Conservation (phyloP, 1,140 invertebrate species). For the Heliothis virescens region DNA sequence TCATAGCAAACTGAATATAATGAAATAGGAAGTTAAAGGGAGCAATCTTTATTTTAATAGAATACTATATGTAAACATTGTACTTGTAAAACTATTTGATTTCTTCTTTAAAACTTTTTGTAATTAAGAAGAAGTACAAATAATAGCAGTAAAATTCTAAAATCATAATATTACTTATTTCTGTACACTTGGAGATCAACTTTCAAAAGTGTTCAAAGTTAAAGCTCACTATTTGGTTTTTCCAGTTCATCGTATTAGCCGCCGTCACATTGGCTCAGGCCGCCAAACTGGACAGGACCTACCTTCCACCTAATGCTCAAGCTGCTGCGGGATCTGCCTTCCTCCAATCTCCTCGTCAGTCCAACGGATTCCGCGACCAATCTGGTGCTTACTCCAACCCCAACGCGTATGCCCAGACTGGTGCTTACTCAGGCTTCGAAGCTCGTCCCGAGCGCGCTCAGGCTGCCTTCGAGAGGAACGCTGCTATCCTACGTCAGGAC, state of each 20-base stretch:
- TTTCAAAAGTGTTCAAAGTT: not conserved
- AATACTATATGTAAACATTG: no score
- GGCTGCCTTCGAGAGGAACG: constrained; percentile 75
- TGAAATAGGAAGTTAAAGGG: no score
- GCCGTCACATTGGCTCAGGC: constrained; percentile 62
- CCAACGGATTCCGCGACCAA: constrained; percentile 41
- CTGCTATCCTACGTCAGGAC: constrained; percentile 65
- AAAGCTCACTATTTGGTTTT: constrained; percentile 49
- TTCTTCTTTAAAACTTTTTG: no score
- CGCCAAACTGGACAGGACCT: constrained; percentile 87
- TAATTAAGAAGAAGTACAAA: no score
- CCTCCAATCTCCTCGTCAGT: constrained; percentile 67
- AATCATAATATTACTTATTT: no score
- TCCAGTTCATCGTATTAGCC: constrained; percentile 73
- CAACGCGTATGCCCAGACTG: constrained; percentile 36
- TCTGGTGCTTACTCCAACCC: not conserved
- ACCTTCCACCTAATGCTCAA: constrained; percentile 87
- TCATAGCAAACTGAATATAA: not conserved
- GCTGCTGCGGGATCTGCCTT: constrained; percentile 82
- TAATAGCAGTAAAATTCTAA: no score
- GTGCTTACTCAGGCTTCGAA: constrained; percentile 1
- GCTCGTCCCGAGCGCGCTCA: constrained; percentile 69
- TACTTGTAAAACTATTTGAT: no score
- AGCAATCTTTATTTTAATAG: no score
- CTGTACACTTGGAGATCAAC: not conserved